Conservation (phyloP, 2,888 invertebrate species). For the Ophioninae sp. region DNA sequence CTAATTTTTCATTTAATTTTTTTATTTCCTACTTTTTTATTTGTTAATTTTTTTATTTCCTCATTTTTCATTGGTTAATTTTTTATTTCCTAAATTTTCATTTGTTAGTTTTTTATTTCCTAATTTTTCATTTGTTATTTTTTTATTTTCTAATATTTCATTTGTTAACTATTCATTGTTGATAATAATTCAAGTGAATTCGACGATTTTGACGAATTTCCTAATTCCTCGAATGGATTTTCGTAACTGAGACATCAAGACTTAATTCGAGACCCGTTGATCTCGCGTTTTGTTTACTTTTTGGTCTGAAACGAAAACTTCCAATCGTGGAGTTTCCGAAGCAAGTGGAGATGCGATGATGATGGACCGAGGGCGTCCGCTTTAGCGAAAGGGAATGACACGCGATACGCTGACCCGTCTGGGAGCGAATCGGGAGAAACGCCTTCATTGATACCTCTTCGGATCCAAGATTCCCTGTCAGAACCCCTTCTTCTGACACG, state of each 20-base stretch:
- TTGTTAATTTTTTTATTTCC: no score
- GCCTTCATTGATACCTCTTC: not conserved
- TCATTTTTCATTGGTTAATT: no score
- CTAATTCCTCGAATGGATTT: conserved; percentile 19
- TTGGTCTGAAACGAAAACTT: not conserved
- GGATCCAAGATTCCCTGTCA: not conserved
- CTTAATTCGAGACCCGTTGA: conserved; percentile 29
- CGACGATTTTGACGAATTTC: not conserved
- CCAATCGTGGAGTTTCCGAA: not conserved
- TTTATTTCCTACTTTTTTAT: no score
- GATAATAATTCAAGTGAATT: no score
- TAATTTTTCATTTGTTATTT: no score
- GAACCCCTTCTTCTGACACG: not conserved
- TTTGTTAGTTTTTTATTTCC: no score
- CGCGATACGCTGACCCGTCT: not conserved
- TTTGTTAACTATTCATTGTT: no score
- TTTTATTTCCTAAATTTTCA: no score
- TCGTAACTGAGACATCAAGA: conserved; percentile 19
- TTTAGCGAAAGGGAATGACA: not conserved
- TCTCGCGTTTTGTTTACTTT: conserved; percentile 38
- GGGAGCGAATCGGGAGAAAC: not conserved
- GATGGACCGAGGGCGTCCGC: not conserved
- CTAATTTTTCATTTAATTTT: no score
- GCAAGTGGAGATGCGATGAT: not conserved
- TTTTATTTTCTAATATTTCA: no score